Percentiles rank a stretch among this genome's conserved stretches.
These are phyloP conservation scores for Neuroscelio doddi DNA, from an alignment of 2,888 invertebrate genomes.

Conservation along the genomic window DNA sequence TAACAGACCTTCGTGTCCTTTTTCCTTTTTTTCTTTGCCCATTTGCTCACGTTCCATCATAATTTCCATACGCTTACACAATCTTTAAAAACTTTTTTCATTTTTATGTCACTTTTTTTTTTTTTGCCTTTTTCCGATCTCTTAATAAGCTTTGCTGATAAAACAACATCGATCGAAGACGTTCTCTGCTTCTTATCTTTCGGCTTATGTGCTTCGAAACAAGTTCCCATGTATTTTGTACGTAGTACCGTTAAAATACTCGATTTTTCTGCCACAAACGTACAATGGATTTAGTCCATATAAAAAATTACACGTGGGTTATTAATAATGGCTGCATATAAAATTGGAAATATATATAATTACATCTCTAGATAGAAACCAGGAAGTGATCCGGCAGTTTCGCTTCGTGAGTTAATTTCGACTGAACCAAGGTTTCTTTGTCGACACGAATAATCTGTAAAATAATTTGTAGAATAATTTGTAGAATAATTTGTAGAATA, in stretches of 20 bases:
- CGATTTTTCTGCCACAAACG: neutral
- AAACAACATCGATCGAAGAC: neutral
- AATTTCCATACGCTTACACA: no score
- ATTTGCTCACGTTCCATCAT: neutral
- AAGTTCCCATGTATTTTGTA: neutral
- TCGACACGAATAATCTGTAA: neutral
- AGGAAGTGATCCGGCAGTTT: neutral
- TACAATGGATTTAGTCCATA: neutral
- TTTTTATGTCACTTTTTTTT: no score
- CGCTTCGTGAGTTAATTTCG: neutral
- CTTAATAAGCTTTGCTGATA: no score
- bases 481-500: no score
- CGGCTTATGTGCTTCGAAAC: neutral
- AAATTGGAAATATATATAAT: no score
- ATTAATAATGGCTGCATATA: no score
- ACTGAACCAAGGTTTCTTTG: neutral
- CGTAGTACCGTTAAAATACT: neutral
- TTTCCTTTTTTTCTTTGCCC: conserved; percentile 18
- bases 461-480: conserved; percentile 1
- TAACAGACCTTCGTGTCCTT: conserved; percentile 34
- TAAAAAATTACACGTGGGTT: no score
- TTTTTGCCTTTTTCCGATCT: no score
- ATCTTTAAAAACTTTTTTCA: no score
- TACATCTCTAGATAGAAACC: no score
- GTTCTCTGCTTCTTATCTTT: neutral